These are phyloP conservation scores for Morus bassanus DNA, from an alignment of 2,797 vertebrate species.

Conservation along the genomic window DNA sequence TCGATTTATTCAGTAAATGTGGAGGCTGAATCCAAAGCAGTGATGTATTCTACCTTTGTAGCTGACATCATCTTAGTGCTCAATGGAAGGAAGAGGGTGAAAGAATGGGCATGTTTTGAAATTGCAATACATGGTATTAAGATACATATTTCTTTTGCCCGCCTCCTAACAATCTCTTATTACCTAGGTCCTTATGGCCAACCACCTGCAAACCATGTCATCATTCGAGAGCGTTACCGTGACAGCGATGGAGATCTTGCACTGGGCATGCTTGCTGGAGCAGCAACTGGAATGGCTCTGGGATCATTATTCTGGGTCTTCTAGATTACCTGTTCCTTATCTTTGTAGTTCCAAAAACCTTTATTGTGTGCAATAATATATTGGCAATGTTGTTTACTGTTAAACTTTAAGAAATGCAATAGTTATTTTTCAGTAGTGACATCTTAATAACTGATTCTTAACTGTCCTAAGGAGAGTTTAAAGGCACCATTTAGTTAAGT, in stretches of 20 bases:
- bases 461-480: constrained; percentile 35
- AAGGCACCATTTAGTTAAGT: constrained; percentile 25
- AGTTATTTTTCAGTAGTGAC: constrained; percentile 66
- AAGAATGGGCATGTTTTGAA: not conserved
- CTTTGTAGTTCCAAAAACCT: constrained; percentile 59
- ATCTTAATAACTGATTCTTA: constrained; percentile 50
- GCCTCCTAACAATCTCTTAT: not conserved
- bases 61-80: not conserved
- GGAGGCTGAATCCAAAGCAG: not conserved
- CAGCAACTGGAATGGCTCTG: constrained; percentile 91
- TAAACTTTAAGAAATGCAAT: constrained; percentile 60
- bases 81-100: not conserved
- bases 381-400: constrained; percentile 68
- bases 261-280: constrained; percentile 91
- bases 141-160: not conserved
- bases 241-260: constrained; percentile 87
- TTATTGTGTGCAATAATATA: constrained; percentile 69
- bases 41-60: not conserved
- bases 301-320: constrained; percentile 96
- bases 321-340: constrained; percentile 65
- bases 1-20: not conserved
- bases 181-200: constrained; percentile 81
- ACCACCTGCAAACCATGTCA: constrained; percentile 83
- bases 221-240: constrained; percentile 86
- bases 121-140: not conserved